phyloP scores from a whole-genome alignment of 2,113 vertebrate genomes.

The Prionailurus bengalensis region DNA sequence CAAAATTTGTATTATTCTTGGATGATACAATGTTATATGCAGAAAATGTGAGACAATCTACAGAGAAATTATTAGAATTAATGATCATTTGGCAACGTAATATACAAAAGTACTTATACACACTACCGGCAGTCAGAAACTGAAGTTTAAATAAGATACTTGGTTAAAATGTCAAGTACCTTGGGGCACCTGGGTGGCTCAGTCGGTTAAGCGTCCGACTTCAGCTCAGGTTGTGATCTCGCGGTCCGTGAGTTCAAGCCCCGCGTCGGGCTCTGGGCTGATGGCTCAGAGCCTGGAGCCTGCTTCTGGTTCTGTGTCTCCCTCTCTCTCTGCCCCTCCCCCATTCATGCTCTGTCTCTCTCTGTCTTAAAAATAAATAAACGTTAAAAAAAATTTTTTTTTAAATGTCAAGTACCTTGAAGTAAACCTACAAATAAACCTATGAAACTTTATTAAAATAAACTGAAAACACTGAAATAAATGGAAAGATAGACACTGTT shows the following conservation, averaged over 20 bases:
- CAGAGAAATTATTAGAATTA: neutral
- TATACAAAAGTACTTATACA: neutral
- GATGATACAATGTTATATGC: neutral
- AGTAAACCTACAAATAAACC: neutral
- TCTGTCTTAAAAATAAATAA: no score
- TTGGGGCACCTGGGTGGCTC: neutral
- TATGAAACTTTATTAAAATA: conserved; percentile 17
- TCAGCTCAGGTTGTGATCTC: no score
- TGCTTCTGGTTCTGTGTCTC: no score
- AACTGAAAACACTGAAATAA: neutral
- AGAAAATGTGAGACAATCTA: neutral
- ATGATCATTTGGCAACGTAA: neutral
- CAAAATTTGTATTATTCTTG: neutral
- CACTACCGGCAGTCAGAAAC: neutral
- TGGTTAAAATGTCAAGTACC: neutral
- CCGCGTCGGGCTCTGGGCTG: no score
- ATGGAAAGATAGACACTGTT: neutral
- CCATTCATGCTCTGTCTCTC: no score
- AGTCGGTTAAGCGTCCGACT: no score
- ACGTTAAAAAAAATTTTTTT: no score
- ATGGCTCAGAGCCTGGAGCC: no score
- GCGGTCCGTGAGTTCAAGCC: no score
- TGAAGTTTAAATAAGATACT: conserved; percentile 2
- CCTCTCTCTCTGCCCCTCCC: no score
- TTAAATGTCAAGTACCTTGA: neutral